A percentile compares a stretch with the other conserved stretches of the same genome.
Evolutionary conservation across 2,888 invertebrate species (phyloP).

Genomic region (Chloroclystis v-ata): DNA sequence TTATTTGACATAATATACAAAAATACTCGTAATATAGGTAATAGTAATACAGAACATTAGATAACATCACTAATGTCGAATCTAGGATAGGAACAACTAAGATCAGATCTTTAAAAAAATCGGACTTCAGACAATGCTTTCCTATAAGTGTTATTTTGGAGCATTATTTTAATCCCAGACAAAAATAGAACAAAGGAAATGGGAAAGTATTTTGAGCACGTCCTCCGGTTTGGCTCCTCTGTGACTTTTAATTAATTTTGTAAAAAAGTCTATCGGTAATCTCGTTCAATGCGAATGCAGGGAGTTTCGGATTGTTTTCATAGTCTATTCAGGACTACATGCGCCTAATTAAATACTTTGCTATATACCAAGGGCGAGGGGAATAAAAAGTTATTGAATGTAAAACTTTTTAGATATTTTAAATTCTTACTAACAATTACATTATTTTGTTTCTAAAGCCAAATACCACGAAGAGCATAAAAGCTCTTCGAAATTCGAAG

Average conservation of each 20-base stretch:
- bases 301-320: conserved; percentile 30
- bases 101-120: too few relatives aligned
- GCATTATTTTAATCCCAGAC: conserved; percentile 39
- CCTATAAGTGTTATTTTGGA: conserved; percentile 26
- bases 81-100: too few relatives aligned
- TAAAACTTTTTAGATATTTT: too few relatives aligned
- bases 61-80: too few relatives aligned
- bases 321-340: conserved; percentile 6
- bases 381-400: too few relatives aligned
- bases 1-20: too few relatives aligned
- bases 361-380: background rate
- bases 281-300: conserved; percentile 36
- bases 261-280: conserved; percentile 58
- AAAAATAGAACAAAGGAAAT: conserved; percentile 51
- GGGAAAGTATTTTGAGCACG: conserved; percentile 69
- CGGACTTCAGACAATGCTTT: conserved; percentile 19
- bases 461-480: too few relatives aligned
- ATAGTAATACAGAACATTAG: too few relatives aligned
- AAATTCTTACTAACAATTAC: too few relatives aligned
- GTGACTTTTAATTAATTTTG: conserved; percentile 67
- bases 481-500: too few relatives aligned
- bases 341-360: conserved; percentile 21
- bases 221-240: conserved; percentile 39
- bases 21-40: background rate
- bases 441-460: too few relatives aligned